These are phyloP conservation scores for Gobius niger DNA, from an alignment of 2,113 vertebrate species.

Conservation along the genomic window DNA sequence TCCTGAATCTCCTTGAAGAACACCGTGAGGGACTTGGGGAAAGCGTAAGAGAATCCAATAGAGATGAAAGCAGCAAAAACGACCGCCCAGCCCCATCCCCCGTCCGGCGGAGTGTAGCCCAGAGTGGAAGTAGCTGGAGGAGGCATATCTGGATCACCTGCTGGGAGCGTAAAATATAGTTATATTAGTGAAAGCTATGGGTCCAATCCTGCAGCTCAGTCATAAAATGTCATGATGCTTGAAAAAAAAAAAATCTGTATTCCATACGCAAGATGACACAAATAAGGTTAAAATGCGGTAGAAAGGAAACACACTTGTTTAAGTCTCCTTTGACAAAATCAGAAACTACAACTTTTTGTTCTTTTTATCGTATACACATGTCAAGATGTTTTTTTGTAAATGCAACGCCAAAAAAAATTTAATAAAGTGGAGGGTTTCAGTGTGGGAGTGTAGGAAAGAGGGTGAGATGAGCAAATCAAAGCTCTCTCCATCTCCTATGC, in stretches of 20 bases:
- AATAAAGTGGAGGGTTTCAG: too few species aligned
- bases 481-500: too few species aligned
- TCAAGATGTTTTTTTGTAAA: too few species aligned
- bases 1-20: constrained; percentile 88
- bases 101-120: constrained; percentile 77
- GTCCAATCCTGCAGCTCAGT: background rate
- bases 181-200: background rate
- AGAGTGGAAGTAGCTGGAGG: constrained; percentile 50
- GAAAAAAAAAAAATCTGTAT: background rate
- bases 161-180: constrained; percentile 9
- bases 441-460: too few species aligned
- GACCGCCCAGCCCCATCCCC: constrained; percentile 81
- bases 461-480: too few species aligned
- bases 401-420: too few species aligned
- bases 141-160: constrained; percentile 61
- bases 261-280: too few species aligned
- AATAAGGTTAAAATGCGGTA: too few species aligned
- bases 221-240: background rate
- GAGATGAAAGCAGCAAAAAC: constrained; percentile 77
- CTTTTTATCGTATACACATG: too few species aligned
- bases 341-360: too few species aligned
- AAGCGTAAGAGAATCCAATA: constrained; percentile 84
- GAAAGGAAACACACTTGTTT: too few species aligned
- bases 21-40: constrained; percentile 82
- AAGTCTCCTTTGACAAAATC: too few species aligned